Evolutionary conservation across 1,140 invertebrate genomes (phyloP).

Genomic region (Drosophila nannoptera): DNA sequence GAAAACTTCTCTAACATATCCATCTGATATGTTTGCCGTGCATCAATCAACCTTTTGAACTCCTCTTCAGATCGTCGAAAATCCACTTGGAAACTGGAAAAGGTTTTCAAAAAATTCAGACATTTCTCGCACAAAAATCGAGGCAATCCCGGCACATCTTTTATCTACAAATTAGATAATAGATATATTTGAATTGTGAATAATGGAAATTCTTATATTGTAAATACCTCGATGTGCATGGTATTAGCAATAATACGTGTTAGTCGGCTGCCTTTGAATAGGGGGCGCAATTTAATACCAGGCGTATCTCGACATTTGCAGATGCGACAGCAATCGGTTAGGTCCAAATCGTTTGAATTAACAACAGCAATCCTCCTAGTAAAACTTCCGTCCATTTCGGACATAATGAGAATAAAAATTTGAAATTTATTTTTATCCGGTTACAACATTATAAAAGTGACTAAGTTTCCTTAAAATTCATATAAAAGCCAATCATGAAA

Average conservation of each 20-base stretch:
- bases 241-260: constrained; percentile 37
- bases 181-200: neutral
- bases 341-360: constrained; percentile 18
- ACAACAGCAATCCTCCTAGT: constrained; percentile 14
- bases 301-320: constrained; percentile 13
- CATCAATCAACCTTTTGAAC: constrained; percentile 24
- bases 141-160: constrained; percentile 24
- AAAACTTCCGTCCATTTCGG: neutral
- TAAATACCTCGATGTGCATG: constrained; percentile 30
- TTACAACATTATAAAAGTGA: constrained; percentile 1
- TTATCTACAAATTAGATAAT: constrained; percentile 6
- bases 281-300: constrained; percentile 27
- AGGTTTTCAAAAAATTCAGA: constrained; percentile 21
- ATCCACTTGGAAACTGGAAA: constrained; percentile 36
- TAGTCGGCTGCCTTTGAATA: constrained; percentile 29
- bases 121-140: constrained; percentile 38
- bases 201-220: neutral
- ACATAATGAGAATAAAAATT: constrained; percentile 18
- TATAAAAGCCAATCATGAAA: neutral
- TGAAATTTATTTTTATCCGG: constrained; percentile 12
- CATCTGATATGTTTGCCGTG: constrained; percentile 18
- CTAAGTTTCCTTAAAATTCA: neutral
- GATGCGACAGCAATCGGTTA: constrained; percentile 33
- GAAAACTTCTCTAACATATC: constrained; percentile 24
- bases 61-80: constrained; percentile 40